Evolutionary conservation across 2,888 invertebrate species (phyloP), one percentile per base, ranked within the genome.

Genomic region (Ophion ventricosus): DNA sequence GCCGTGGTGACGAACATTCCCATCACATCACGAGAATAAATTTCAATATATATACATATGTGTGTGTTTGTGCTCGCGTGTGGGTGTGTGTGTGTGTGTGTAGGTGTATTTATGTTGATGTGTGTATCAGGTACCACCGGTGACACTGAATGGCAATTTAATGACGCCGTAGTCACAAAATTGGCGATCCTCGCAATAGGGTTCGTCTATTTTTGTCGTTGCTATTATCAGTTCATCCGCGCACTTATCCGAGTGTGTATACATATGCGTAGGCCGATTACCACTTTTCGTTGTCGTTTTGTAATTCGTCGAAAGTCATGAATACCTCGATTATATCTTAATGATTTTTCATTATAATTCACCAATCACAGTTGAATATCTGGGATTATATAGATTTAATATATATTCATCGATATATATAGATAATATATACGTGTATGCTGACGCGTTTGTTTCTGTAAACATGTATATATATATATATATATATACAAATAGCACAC

Each of bases 231-330:
- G 26, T 43, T 70, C 67, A 80, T 80, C 69, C 69, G 70, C 81
- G 81, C 80, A 84, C 81, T 81, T 75, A 75, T 84, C 75, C 78
- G 49, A 86, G 82, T 66, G 85, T 82, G 82, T 83, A 82, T 84
- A 83, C 85, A 83, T 70, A 70, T 86, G 76, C 85, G 70, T 89
- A 90, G 90, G 90, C 90, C 90, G 87, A 87, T 87, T 84, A 81
- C 72, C 86, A 78, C 77, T 84, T 56, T 86, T 86, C 86, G 86
- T 86, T 86, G 85, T 86, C 80, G 78, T 74, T 61, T 61, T 63
- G 61, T 43, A 61, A 2, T 75, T 75, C 83, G 76, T 83, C 78
- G 57, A 70, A 66, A 75, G 66, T 84, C 72, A 79, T 49, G 79
- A 79, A 82, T 64, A 79, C 79, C 70, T 75, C 77, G 67, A 63